Percentiles rank a stretch among this genome's conserved stretches.
These are phyloP conservation scores for Coregonus clupeaformis DNA, from an alignment of 2,113 vertebrate genomes.

Conservation along the genomic window DNA sequence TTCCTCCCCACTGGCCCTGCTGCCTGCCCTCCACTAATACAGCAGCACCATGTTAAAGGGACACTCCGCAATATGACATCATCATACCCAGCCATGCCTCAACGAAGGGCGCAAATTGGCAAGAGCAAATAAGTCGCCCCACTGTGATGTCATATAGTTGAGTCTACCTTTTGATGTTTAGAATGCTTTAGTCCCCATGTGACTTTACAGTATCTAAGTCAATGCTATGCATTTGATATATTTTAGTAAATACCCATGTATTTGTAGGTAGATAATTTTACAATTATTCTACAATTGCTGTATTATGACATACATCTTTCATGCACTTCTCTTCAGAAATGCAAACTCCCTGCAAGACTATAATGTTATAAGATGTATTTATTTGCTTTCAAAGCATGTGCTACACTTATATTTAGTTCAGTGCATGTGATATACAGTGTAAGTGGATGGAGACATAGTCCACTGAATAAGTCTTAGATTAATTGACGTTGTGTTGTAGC, in stretches of 20 bases:
- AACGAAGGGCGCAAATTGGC: too few species aligned
- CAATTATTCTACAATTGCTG: too few species aligned
- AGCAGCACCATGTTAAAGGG: too few species aligned
- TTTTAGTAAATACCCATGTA: background rate
- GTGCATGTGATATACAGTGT: constrained; percentile 61
- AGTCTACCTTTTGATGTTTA: too few species aligned
- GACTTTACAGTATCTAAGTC: background rate
- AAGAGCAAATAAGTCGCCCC: too few species aligned
- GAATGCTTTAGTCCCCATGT: too few species aligned
- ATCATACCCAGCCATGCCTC: constrained; percentile 8
- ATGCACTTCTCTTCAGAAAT: constrained; percentile 44
- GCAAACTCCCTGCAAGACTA: constrained; percentile 30
- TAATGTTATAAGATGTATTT: constrained; percentile 2
- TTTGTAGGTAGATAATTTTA: background rate
- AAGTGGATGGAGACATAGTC: constrained; percentile 39
- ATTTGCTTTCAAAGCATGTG: constrained; percentile 50
- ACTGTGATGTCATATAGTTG: too few species aligned
- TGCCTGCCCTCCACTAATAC: background rate
- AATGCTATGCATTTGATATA: too few species aligned
- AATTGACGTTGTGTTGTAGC: constrained; percentile 52
- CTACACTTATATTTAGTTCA: constrained; percentile 48
- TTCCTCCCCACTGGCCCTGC: background rate
- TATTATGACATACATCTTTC: constrained; percentile 1
- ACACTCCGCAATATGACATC: too few species aligned
- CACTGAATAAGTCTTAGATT: constrained; percentile 39